These are phyloP conservation scores for Peromyscus nudipes DNA, from an alignment of 2,797 vertebrate species.

Conservation along the genomic window DNA sequence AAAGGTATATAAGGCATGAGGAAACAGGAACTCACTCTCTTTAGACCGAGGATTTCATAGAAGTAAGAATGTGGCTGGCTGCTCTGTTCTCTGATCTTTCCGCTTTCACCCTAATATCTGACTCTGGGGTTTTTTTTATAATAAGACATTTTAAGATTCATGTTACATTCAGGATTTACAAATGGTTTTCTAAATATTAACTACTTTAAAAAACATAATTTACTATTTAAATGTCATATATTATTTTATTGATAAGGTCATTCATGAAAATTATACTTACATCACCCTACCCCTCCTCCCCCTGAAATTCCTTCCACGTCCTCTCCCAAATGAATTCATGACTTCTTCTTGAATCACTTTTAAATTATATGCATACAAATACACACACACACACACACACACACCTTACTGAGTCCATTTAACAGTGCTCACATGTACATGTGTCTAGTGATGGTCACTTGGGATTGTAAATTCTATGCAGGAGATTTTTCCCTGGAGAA, in stretches of 20 bases:
- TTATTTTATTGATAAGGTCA: background rate
- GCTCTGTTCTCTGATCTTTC: no score
- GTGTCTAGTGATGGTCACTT: background rate
- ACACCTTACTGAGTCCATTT: background rate
- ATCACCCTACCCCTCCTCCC: fast-evolving
- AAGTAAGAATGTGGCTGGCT: no score
- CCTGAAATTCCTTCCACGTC: background rate
- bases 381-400: background rate
- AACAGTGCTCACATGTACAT: background rate
- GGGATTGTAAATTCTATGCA: background rate
- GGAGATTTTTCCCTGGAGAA: background rate
- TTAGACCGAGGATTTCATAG: no score
- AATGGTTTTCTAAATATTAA: background rate
- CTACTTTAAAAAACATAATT: background rate
- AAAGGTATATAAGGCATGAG: no score
- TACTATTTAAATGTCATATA: background rate
- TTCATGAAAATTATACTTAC: background rate
- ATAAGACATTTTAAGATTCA: no score
- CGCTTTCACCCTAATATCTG: no score
- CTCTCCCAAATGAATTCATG: background rate
- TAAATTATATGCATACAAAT: background rate
- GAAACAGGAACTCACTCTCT: no score
- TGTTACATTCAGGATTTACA: background rate
- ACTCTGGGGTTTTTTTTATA: no score
- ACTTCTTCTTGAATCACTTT: background rate